These are phyloP conservation scores for Bovichtus variegatus DNA, from an alignment of 2,797 vertebrate genomes.

Conservation along the genomic window DNA sequence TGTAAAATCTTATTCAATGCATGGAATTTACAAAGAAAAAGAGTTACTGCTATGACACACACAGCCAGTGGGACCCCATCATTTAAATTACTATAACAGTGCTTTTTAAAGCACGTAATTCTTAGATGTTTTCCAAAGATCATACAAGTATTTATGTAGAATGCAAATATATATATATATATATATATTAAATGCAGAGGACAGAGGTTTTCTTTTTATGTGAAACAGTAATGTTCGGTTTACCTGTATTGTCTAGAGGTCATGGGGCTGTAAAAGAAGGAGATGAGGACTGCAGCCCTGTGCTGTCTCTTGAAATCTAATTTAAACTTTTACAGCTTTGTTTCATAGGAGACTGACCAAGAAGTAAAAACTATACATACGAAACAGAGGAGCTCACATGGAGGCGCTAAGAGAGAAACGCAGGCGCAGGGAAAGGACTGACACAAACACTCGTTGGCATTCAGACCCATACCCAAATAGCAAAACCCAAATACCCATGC, in stretches of 20 bases:
- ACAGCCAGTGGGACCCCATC: not conserved
- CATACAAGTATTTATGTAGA: conserved; percentile 42
- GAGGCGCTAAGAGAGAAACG: not conserved
- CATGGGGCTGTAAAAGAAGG: conserved; percentile 56
- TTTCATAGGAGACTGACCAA: conserved; percentile 39
- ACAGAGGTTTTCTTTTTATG: conserved; percentile 52
- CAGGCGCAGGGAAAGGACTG: not conserved
- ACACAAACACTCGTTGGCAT: not conserved
- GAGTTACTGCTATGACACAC: conserved; percentile 1
- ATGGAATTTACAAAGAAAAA: conserved; percentile 8
- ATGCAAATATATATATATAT: no score
- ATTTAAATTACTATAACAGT: conserved; percentile 26
- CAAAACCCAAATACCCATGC: not conserved
- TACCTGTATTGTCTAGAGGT: conserved; percentile 5
- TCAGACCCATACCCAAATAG: not conserved
- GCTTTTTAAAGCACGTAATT: not conserved
- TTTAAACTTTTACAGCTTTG: conserved; percentile 65
- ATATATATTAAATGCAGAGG: conserved; percentile 21
- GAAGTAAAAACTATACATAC: conserved; percentile 19
- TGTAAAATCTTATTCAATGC: not conserved
- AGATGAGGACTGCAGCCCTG: conserved; percentile 31
- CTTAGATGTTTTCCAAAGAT: conserved; percentile 30
- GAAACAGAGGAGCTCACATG: conserved; percentile 29
- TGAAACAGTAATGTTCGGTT: conserved; percentile 32
- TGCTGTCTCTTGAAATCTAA: conserved; percentile 65